Conservation (phyloP, 1,140 invertebrate species). For the Hyphantria cunea region DNA sequence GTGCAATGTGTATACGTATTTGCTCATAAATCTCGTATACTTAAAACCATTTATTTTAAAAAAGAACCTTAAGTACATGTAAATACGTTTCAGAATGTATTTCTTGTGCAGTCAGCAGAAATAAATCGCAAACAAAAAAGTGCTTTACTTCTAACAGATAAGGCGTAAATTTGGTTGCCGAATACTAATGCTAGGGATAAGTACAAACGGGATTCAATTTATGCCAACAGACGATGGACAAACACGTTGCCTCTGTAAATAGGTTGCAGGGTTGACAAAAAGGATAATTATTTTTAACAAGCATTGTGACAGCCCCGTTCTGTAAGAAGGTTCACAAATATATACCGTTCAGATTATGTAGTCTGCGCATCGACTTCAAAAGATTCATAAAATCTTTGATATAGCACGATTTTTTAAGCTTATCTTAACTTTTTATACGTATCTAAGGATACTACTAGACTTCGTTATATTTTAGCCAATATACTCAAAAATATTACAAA, state of each 20-base stretch:
- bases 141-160: conserved; percentile 8
- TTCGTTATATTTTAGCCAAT: no score
- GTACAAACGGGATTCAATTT: conserved; percentile 29
- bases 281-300: not conserved
- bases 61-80: not conserved
- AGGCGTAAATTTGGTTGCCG: conserved; percentile 9
- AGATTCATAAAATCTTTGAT: no score
- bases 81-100: not conserved
- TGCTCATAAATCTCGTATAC: not conserved
- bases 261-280: conserved; percentile 7
- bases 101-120: not conserved
- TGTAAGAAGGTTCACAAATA: no score
- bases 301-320: not conserved
- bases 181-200: not conserved
- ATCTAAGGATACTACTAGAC: no score
- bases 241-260: conserved; percentile 27
- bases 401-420: no score
- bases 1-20: not conserved
- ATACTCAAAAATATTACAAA: no score
- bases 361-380: no score
- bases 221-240: conserved; percentile 22
- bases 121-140: not conserved
- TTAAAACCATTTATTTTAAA: no score
- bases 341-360: no score
- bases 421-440: no score